Evolutionary conservation across 1,140 invertebrate genomes (phyloP).

Genomic region (Drosophila navojoa): DNA sequence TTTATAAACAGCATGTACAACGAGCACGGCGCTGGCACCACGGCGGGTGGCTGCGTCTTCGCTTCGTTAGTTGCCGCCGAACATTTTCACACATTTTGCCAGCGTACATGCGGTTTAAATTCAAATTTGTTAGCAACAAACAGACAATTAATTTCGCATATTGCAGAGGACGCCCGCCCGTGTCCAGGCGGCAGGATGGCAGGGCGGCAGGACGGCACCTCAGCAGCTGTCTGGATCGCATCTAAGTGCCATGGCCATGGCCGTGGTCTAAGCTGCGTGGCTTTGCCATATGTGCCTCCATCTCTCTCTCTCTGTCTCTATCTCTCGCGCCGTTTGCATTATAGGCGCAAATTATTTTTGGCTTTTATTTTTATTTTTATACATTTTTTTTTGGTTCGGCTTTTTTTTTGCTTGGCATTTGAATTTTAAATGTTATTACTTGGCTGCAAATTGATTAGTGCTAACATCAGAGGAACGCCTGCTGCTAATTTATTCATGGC

Average conservation of each 20-base stretch:
- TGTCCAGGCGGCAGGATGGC: slow-evolving; percentile 21
- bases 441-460: slow-evolving; percentile 74
- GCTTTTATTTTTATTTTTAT: neutral
- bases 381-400: neutral
- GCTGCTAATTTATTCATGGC: slow-evolving; percentile 79
- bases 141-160: slow-evolving; percentile 82
- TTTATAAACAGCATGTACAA: neutral
- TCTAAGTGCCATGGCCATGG: slow-evolving; percentile 13
- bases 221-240: neutral
- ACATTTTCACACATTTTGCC: slow-evolving; percentile 41
- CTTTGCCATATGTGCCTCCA: slow-evolving; percentile 4
- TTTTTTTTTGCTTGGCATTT: slow-evolving; percentile 58
- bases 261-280: neutral
- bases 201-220: slow-evolving; percentile 24
- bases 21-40: neutral
- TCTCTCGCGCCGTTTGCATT: neutral
- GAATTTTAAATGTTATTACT: slow-evolving; percentile 82
- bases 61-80: slow-evolving; percentile 37
- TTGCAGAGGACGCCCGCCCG: slow-evolving; percentile 61
- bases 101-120: slow-evolving; percentile 75
- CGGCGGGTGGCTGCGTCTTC: slow-evolving; percentile 3
- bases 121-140: slow-evolving; percentile 82
- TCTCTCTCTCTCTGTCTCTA: neutral
- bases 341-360: slow-evolving; percentile 15
- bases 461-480: slow-evolving; percentile 33